A percentile compares a stretch with the other conserved stretches of the same genome.
Conservation (phyloP, 2,113 vertebrate genomes). For the Xenus cinereus region DNA sequence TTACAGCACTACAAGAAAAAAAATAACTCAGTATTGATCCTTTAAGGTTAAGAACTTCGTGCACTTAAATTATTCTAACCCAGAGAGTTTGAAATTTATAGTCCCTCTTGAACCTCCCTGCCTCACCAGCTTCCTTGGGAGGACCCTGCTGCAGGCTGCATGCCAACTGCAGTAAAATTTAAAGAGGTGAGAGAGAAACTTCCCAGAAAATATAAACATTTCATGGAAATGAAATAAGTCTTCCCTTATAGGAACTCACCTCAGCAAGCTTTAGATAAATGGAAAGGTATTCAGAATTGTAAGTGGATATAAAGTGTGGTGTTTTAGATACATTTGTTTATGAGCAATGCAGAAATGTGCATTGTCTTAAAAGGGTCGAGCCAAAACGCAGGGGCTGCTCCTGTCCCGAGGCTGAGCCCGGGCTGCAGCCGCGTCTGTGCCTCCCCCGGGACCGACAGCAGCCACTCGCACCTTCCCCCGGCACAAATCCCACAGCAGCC, state of each 20-base stretch:
- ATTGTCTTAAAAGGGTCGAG: background rate
- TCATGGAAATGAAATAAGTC: conserved; percentile 84
- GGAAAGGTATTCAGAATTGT: conserved; percentile 65
- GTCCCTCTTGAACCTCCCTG: conserved; percentile 81
- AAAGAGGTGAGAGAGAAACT: conserved; percentile 98
- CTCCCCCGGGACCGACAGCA: background rate
- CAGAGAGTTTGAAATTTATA: conserved; percentile 84
- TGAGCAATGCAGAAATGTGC: conserved; percentile 18
- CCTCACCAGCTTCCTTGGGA: conserved; percentile 83
- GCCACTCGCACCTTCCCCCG: background rate
- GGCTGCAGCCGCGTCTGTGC: background rate
- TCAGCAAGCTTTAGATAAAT: conserved; percentile 65
- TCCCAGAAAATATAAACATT: conserved; percentile 88
- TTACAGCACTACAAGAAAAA: conserved; percentile 27
- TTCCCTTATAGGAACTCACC: conserved; percentile 72
- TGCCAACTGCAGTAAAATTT: conserved; percentile 94
- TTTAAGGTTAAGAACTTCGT: conserved; percentile 67
- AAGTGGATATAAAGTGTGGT: conserved; percentile 56
- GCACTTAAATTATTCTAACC: conserved; percentile 77
- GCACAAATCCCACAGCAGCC: background rate
- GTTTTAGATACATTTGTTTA: conserved; percentile 53
- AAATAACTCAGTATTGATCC: conserved; percentile 56
- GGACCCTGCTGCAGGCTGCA: conserved; percentile 82
- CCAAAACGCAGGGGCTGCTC: background rate
- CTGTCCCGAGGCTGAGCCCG: background rate